Conservation (phyloP, 2,113 vertebrate genomes). For the Lichenostomus cassidix region DNA sequence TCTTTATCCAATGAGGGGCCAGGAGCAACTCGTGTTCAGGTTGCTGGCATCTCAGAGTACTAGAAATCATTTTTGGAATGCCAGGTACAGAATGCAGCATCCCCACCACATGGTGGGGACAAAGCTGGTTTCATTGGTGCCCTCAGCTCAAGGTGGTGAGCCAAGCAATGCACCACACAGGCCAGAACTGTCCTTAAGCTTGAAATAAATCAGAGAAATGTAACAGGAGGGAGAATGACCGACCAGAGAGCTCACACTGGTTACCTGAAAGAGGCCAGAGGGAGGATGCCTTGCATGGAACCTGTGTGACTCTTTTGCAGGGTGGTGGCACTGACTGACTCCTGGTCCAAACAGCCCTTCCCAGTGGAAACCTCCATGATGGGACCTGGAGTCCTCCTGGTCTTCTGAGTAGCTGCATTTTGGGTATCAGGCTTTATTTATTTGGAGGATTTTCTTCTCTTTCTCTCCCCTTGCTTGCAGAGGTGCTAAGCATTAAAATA, state of each 20-base stretch:
- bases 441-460: neutral
- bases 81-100: neutral
- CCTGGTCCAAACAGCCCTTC: neutral
- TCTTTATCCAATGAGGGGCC: neutral
- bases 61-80: neutral
- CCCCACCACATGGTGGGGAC: accelerated
- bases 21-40: neutral
- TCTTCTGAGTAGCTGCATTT: neutral
- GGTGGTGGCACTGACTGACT: neutral
- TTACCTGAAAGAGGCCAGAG: neutral
- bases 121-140: neutral
- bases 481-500: slow-evolving; percentile 34
- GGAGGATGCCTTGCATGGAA: accelerated
- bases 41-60: neutral
- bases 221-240: neutral
- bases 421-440: neutral
- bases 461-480: neutral
- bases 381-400: neutral
- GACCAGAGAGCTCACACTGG: neutral
- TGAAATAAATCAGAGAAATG: neutral
- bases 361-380: neutral
- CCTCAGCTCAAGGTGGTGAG: neutral
- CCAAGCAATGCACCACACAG: neutral
- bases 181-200: neutral
- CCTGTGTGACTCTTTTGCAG: neutral